These are phyloP conservation scores for Sebastes cheni DNA, from an alignment of 2,797 vertebrate genomes.

Conservation along the genomic window DNA sequence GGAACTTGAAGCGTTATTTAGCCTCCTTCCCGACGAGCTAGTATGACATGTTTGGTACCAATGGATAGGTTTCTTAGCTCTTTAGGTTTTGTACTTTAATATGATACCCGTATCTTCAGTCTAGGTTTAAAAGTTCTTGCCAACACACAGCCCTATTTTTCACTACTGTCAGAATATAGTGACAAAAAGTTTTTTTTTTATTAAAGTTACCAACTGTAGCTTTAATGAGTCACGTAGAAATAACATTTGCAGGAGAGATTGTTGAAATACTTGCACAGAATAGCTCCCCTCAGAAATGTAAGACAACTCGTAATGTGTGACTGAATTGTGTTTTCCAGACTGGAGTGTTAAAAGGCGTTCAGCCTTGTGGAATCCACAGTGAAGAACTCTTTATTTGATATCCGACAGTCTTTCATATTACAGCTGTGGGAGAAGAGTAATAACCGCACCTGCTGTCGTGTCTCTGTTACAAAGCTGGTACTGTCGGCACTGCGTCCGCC, in stretches of 20 bases:
- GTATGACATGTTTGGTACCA: too few species aligned
- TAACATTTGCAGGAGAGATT: background rate
- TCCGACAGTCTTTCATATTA: conserved; percentile 36
- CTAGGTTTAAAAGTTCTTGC: too few species aligned
- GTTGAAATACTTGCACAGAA: background rate
- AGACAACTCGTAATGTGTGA: background rate
- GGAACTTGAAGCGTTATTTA: too few species aligned
- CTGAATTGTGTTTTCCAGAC: conserved; percentile 8
- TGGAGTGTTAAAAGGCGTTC: conserved; percentile 2
- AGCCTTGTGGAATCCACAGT: background rate
- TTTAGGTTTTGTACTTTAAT: too few species aligned
- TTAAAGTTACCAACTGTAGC: background rate
- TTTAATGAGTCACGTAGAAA: background rate
- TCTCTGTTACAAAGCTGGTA: conserved; percentile 14
- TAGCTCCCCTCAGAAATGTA: background rate
- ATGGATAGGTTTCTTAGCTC: too few species aligned
- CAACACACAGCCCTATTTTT: background rate
- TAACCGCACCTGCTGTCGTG: conserved; percentile 16
- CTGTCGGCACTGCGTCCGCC: background rate
- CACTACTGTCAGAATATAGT: background rate
- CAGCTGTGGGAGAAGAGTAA: conserved; percentile 27
- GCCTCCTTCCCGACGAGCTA: too few species aligned
- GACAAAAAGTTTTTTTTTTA: background rate
- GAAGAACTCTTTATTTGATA: conserved; percentile 36
- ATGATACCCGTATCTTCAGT: too few species aligned